Evolutionary conservation across 1,140 invertebrate genomes (phyloP).

Genomic region (Pentalonia nigronervosa): DNA sequence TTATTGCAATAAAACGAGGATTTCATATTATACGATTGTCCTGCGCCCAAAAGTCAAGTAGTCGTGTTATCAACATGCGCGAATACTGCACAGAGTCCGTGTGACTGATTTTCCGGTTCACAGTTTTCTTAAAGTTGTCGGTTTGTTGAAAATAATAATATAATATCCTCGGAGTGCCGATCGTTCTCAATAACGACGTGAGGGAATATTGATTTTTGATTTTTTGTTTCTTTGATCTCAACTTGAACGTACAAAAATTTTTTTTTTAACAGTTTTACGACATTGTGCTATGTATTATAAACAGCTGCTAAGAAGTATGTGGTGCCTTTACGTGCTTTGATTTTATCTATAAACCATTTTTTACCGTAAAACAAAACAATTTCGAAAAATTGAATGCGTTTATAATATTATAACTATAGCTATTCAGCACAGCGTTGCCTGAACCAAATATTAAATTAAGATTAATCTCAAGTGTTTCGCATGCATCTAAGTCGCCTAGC

Average conservation of each 20-base stretch:
- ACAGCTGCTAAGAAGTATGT: neutral
- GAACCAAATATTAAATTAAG: no score
- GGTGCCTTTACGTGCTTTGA: neutral
- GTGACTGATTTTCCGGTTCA: neutral
- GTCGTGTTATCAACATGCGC: slow-evolving; percentile 28
- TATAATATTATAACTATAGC: neutral
- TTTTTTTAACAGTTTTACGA: neutral
- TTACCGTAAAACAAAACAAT: neutral
- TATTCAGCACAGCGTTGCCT: no score
- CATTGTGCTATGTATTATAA: neutral
- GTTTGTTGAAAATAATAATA: neutral
- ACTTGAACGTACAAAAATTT: neutral
- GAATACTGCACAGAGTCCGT: neutral
- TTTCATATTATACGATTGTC: slow-evolving; percentile 36
- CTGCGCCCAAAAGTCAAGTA: slow-evolving; percentile 18
- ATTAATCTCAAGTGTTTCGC: no score
- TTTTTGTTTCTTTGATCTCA: neutral
- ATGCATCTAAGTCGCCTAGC: no score
- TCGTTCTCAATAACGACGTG: neutral
- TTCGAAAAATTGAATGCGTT: neutral
- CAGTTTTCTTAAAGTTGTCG: neutral
- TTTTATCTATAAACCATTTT: neutral
- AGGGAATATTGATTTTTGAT: neutral
- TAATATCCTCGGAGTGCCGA: neutral
- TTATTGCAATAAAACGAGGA: slow-evolving; percentile 57